Conservation (phyloP, 2,797 vertebrate species). For the Ispidina lecontei region DNA sequence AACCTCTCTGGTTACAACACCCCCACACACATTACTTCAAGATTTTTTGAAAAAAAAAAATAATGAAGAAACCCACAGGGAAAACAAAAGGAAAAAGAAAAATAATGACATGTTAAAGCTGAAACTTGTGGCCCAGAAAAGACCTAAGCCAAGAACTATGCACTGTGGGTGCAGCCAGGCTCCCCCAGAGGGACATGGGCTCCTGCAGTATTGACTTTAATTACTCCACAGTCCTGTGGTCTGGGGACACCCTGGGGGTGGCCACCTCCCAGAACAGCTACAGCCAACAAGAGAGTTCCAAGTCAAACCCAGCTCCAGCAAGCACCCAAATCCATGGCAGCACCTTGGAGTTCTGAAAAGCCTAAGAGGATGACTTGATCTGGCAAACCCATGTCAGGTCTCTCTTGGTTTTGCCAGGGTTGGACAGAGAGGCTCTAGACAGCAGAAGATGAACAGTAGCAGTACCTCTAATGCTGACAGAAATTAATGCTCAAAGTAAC, state of each 20-base stretch:
- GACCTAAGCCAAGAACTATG: not conserved
- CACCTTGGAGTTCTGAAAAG: not conserved
- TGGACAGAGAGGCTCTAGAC: not conserved
- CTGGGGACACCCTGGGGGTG: not conserved
- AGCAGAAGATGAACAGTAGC: not conserved
- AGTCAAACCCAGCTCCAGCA: not conserved
- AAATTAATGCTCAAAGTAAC: not conserved
- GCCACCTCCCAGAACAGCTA: not conserved
- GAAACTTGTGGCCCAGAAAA: not conserved
- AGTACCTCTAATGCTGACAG: not conserved
- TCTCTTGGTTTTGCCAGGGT: not conserved
- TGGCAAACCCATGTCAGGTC: not conserved
- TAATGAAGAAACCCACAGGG: not conserved
- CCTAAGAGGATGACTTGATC: not conserved
- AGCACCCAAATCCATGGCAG: not conserved
- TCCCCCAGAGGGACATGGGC: not conserved
- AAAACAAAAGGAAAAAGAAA: not conserved
- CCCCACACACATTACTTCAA: not conserved
- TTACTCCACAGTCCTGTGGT: not conserved
- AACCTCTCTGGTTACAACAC: not conserved
- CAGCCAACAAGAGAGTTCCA: rapidly evolving
- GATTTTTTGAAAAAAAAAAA: not conserved
- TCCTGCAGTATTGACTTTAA: not conserved
- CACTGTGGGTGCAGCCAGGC: not conserved
- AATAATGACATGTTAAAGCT: not conserved